A percentile compares a stretch with the other conserved stretches of the same genome.
phyloP scores from a whole-genome alignment of 1,140 invertebrate genomes.

The Euschistus heros region DNA sequence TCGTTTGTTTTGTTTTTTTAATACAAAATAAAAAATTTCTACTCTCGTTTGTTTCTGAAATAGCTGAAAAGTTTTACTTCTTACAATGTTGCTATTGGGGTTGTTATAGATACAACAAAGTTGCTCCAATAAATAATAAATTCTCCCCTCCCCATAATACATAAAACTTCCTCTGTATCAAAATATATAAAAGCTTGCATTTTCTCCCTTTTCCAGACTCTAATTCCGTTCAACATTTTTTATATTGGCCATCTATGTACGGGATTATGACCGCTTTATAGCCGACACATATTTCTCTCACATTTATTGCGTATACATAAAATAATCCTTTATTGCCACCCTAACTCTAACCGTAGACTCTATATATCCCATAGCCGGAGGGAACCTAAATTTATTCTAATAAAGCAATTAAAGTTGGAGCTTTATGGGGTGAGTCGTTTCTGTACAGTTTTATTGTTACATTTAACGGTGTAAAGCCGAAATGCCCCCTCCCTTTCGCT shows the following conservation, averaged over 20 bases:
- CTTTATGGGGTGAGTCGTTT: conserved; percentile 12
- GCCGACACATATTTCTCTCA: conserved; percentile 15
- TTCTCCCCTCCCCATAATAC: not conserved
- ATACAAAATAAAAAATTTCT: no score
- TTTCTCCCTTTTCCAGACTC: not conserved
- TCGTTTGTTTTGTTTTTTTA: no score
- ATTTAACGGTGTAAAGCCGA: conserved; percentile 16
- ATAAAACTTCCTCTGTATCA: not conserved
- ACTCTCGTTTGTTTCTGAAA: no score
- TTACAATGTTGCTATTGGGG: no score
- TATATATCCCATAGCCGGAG: not conserved
- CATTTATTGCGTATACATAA: conserved; percentile 17
- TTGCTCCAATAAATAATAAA: not conserved
- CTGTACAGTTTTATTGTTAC: conserved; percentile 17
- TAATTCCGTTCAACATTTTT: conserved; percentile 8
- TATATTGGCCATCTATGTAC: conserved; percentile 8
- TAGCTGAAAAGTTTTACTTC: no score
- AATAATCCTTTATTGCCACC: conserved; percentile 13
- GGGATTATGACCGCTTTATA: conserved; percentile 13
- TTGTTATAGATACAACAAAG: no score
- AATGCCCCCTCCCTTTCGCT: conserved; percentile 8
- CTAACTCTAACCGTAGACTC: not conserved
- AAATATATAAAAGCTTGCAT: no score
- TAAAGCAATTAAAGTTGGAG: conserved; percentile 17
- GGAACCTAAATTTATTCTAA: conserved; percentile 16